Conservation (phyloP, 1,140 invertebrate genomes). For the Brachionus paranguensis region DNA sequence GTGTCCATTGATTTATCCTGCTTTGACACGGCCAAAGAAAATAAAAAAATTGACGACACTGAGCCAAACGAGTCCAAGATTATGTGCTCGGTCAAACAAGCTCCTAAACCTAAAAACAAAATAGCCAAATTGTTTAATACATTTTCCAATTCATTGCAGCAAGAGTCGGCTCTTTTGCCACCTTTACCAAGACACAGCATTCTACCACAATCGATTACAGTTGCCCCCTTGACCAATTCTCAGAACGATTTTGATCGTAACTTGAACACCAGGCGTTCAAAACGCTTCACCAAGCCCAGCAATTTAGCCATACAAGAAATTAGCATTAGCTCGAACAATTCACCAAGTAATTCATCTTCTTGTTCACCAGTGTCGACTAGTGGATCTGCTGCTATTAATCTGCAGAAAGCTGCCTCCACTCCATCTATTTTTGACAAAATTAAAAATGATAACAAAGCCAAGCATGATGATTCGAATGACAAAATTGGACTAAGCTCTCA, state of each 20-base stretch:
- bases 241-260: conserved; percentile 30
- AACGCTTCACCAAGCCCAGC: not conserved
- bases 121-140: not conserved
- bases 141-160: not conserved
- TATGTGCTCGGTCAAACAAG: not conserved
- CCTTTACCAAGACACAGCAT: not conserved
- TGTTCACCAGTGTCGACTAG: not conserved
- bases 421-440: conserved; percentile 37
- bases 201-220: not conserved
- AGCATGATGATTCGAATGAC: not conserved
- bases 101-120: not conserved
- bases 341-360: not conserved
- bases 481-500: not conserved
- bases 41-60: not conserved
- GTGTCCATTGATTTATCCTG: not conserved
- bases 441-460: not conserved
- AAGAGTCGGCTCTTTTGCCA: not conserved
- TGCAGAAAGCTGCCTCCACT: conserved; percentile 9
- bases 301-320: conserved; percentile 20
- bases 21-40: conserved; percentile 11
- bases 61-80: not conserved
- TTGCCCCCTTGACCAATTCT: not conserved
- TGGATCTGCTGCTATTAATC: not conserved
- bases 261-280: not conserved
- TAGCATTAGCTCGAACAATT: not conserved